Base-by-base conservation (phyloP, 2,113 vertebrate genomes). In the Hucho hucho region DNA sequence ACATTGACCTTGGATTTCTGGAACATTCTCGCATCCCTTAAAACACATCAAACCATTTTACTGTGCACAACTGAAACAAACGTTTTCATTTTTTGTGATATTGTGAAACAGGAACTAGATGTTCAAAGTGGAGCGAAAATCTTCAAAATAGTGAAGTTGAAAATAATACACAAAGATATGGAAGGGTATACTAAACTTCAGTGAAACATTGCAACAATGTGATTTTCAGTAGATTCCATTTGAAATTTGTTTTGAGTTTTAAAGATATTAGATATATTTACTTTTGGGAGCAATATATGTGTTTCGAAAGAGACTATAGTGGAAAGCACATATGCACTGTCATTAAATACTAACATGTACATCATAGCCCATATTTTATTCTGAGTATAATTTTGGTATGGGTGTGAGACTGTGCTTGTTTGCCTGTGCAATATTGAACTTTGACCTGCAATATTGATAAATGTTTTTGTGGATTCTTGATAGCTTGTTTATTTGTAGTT, bases 381-480 rank as follows among this genome's bases (percentile, higher is more conserved):
- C 70, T 84, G 69, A 86, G 74, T 53, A 82, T 80, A 85, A 84
- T 83, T 81, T 83, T 83, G 78, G 56, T 76, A 78, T 81, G 63
- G 49, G 74, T 61, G 78, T 87, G 79, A 78, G 49, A 53, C 75
- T 20, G 82, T 85, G 79, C 73, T 84, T 86, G 43, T 72, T 61
- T 56, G 32, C 82, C 82, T 11, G 79, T 83, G 88, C 82, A 87
- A 87, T 82, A 83, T 79, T 81, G 81, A 73, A 72, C 72, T 69
- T 67, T 7, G 11, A 82, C 82, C 83, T 46, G 75, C n/a, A 63
- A 79, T 71, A 37, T 70, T 79, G 47, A 14, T 65, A 70, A 78
- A 77, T 71, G n/a, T 81, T 66, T 81, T 68, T 78, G 61, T 53
- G 80, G 79, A 79, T 83, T 80, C 78, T 83, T 83, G 73, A 72